Evolutionary conservation across 2,113 vertebrate species (phyloP), one percentile per base, ranked within the genome.

Genomic region (Progne subis): DNA sequence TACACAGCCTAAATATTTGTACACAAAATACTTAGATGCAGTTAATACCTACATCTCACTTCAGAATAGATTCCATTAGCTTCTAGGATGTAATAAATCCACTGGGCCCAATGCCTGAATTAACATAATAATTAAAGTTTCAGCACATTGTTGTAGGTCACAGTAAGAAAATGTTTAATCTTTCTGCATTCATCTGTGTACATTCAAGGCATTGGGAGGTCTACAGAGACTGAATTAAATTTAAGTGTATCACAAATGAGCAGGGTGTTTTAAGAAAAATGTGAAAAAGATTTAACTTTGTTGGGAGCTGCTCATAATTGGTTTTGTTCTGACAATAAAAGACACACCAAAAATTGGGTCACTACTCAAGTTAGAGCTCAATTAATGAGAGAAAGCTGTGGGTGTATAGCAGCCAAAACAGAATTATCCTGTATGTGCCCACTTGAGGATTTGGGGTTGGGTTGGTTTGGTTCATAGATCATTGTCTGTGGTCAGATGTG

Each of bases 81-180:
- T 94, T 80, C 86, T 93, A 49, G 49, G 79, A 88, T 92, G 43
- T 85, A 90, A 92, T 63, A 94, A 96, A 95, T 95, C 81, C 92
- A 72, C 59, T 91, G 82, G 86, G 92, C 52, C 61, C 60, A 72
- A 13, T 90, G 52, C 61, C 92, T 96, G 76, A 92, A 97, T 97
- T 97, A 97, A 90, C 93, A 95, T 95, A 95, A 95, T 97, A 96
- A 97, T 97, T 97, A 97, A 97, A 92, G 32, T 89, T 84, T 96
- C 86, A 97, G 76, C 83, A 64, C 68, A 79, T 83, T 96, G 92
- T 91, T 94, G 44, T 96, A 96, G 96, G 92, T 96, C 93, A 96
- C 50, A 80, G 57, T 86, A 94, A 82, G 57, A 91, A 97, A 95
- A 87, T 97, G 67, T 93, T 97, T 97, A 95, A 97, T 97, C 88